phyloP scores from a whole-genome alignment of 2,113 vertebrate genomes.

The Prunella himalayana region DNA sequence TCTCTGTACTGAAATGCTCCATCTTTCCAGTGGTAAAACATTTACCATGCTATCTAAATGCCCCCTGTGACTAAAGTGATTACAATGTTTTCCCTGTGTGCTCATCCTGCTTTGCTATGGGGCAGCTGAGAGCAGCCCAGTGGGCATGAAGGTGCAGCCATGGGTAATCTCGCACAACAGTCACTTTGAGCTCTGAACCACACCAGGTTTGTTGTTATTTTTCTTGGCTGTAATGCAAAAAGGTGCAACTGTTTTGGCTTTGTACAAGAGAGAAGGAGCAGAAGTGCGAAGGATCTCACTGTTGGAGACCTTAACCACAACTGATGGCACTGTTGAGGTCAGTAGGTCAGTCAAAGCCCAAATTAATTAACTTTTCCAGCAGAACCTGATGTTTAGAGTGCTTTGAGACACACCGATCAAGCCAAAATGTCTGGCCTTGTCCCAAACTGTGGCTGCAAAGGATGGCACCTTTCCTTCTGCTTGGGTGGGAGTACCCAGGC shows the following conservation, averaged over 20 bases:
- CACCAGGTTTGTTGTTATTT: not conserved
- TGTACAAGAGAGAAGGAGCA: not conserved
- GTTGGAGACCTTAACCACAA: not conserved
- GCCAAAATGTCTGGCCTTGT: not conserved
- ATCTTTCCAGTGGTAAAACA: not conserved
- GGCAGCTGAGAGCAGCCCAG: rapidly evolving
- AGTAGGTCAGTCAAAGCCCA: not conserved
- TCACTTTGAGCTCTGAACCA: not conserved
- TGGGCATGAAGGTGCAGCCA: not conserved
- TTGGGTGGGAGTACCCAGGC: not conserved
- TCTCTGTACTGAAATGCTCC: rapidly evolving
- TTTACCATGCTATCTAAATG: not conserved
- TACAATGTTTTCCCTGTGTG: not conserved
- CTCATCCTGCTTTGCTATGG: not conserved
- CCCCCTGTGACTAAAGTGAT: not conserved
- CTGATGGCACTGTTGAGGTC: not conserved
- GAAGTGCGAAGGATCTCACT: rapidly evolving
- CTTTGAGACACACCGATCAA: not conserved
- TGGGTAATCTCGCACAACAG: not conserved
- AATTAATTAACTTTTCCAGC: not conserved
- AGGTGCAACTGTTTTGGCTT: not conserved
- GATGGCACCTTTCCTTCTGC: not conserved
- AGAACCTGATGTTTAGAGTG: not conserved
- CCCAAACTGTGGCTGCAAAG: not conserved
- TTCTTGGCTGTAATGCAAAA: not conserved